Evolutionary conservation across 2,113 vertebrate genomes (phyloP).

Genomic region (Zosterops borbonicus): DNA sequence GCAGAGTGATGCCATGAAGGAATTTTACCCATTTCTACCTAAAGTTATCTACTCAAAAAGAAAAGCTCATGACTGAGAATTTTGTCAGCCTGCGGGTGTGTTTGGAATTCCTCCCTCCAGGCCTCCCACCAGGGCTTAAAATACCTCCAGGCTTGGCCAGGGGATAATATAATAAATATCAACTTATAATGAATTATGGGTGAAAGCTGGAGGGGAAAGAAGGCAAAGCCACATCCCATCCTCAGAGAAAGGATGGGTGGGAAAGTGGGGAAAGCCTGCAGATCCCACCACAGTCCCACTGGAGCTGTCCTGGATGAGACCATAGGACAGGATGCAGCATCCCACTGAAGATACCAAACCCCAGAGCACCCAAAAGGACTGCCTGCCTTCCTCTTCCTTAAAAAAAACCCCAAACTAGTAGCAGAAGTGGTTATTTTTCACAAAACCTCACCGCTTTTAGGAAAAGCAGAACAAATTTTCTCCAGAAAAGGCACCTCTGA

Average conservation of each 20-base stretch:
- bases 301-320: not conserved
- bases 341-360: not conserved
- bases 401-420: not conserved
- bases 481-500: not conserved
- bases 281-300: not conserved
- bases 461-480: not conserved
- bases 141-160: not conserved
- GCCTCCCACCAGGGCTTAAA: not conserved
- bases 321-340: not conserved
- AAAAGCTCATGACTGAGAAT: not conserved
- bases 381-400: not conserved
- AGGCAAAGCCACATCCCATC: not conserved
- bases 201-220: not conserved
- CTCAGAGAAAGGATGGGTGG: not conserved
- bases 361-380: not conserved
- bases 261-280: not conserved
- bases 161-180: not conserved
- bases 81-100: not conserved
- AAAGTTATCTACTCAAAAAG: not conserved
- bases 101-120: not conserved
- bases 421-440: not conserved
- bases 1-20: not conserved
- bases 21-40: not conserved
- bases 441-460: rapidly evolving
- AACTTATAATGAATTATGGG: not conserved